Base-by-base conservation (phyloP, 2,113 vertebrate genomes). In the Brienomyrus longianalis region DNA sequence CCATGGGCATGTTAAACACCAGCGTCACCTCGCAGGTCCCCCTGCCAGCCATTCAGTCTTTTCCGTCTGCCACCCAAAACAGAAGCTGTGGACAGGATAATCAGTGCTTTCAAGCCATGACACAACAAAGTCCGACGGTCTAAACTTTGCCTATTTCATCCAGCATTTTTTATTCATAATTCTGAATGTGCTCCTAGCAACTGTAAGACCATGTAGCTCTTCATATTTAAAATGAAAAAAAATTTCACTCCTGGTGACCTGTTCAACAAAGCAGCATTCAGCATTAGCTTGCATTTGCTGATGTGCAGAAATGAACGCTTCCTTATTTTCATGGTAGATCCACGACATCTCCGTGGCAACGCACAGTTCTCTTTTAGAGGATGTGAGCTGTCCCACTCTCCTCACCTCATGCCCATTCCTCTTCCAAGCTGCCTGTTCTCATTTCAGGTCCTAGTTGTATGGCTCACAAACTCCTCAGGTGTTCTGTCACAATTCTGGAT, bases 1-100 rank as follows among this genome's bases (percentile, higher is more conserved):
- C 56, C 4, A 15, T 89, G 9, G 88, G 1, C 4, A 83, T 95
- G 39, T 54, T 95, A 0, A 62, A 80, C 51, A 1, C 35, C n/a
- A 54, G 2, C 2, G 1, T 43, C 3, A 48, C 1, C 8, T 56
- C 88, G 8, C n/a, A 31, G 15, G 62, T 51, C 8, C 91, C 89
- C 51, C 90, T 88, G 17, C 31, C 31, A 17, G 21, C 59, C 11
- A 48, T 39, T 13, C 70, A 39, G 31, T 19, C 35, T 11, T 43
- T 35, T 0, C 86, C 48, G 13, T 92, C 90, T 11, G 92, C n/a
- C 15, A 2, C 62, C 35, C 88, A 10, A 21, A 56, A 56, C 52
- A 56, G 39, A 88, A 48, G 62, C 47, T 43, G 45, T 6, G 45
- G n/a, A 77, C 13, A 31, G 62, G 43, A 17, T 77, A 5, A 80